These are phyloP conservation scores for Apamea monoglypha DNA, from an alignment of 2,888 invertebrate species.

Conservation along the genomic window DNA sequence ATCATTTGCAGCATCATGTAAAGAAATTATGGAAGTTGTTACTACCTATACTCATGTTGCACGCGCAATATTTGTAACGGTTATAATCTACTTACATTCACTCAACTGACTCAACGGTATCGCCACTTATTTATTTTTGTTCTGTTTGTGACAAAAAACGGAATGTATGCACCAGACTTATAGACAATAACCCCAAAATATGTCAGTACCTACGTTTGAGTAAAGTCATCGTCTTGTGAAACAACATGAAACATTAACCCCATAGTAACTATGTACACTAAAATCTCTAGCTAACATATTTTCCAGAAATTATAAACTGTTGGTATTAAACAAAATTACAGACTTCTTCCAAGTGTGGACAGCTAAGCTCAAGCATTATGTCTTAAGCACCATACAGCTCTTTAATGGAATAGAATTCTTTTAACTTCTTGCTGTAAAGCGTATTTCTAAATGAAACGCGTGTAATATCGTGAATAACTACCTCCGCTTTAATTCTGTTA, in stretches of 20 bases:
- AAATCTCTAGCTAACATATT: constrained; percentile 31
- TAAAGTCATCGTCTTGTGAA: constrained; percentile 16
- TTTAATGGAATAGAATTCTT: constrained; percentile 47
- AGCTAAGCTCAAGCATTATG: constrained; percentile 19
- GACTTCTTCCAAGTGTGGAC: constrained; percentile 31
- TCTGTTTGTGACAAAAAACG: constrained; percentile 44
- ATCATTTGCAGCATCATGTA: constrained; percentile 50
- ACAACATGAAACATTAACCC: constrained; percentile 11
- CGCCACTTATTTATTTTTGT: constrained; percentile 44
- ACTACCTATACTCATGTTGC: constrained; percentile 41
- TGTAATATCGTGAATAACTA: constrained; percentile 55
- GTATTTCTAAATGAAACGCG: constrained; percentile 51
- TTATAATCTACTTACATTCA: constrained; percentile 48
- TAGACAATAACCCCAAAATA: not conserved
- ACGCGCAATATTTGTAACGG: constrained; percentile 55
- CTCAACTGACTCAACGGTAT: constrained; percentile 52
- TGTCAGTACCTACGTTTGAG: not conserved
- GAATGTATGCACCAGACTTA: constrained; percentile 8
- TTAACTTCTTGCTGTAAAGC: constrained; percentile 35
- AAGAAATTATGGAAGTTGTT: constrained; percentile 53
- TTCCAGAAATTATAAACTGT: constrained; percentile 49
- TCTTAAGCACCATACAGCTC: constrained; percentile 39
- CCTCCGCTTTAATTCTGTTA: constrained; percentile 58
- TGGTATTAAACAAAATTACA: constrained; percentile 47
- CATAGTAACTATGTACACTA: constrained; percentile 5